A percentile compares a stretch with the other conserved stretches of the same genome.
Evolutionary conservation across 2,113 vertebrate species (phyloP).

Genomic region (Paradoxurus hermaphroditus): DNA sequence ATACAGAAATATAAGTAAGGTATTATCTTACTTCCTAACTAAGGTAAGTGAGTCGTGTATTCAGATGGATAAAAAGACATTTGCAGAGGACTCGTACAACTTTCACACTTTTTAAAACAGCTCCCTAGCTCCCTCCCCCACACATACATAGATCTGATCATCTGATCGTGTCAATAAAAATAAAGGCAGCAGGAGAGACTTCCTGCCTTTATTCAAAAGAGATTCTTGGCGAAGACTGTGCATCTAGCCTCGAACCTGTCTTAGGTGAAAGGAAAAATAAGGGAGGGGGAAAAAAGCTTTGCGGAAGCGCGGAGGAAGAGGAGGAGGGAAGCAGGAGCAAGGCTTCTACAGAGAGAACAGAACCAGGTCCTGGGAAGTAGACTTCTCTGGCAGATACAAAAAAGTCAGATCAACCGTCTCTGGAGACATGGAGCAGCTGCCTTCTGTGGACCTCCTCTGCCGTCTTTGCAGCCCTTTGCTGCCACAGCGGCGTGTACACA

Average conservation of each 20-base stretch:
- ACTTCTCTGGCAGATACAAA: background rate
- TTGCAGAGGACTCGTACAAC: background rate
- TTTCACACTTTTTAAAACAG: background rate
- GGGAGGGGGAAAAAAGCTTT: background rate
- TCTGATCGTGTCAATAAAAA: background rate
- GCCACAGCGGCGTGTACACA: background rate
- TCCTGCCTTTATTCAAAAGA: background rate
- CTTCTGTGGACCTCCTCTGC: background rate
- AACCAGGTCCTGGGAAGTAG: background rate
- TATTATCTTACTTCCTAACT: background rate
- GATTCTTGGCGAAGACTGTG: background rate
- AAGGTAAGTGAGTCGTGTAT: background rate
- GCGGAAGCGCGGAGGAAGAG: background rate
- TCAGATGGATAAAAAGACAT: background rate
- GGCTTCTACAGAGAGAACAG: background rate
- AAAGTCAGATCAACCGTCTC: background rate
- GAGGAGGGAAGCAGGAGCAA: background rate
- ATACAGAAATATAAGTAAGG: background rate
- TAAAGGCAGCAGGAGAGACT: background rate
- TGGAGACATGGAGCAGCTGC: fast-evolving
- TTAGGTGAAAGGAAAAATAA: background rate
- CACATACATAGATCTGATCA: background rate
- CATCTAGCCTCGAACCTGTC: background rate
- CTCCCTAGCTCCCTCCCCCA: background rate
- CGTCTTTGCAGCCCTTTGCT: background rate